Percentiles rank a stretch among this genome's conserved stretches.
Evolutionary conservation across 2,113 vertebrate genomes (phyloP).

Genomic region (Aix galericulata): DNA sequence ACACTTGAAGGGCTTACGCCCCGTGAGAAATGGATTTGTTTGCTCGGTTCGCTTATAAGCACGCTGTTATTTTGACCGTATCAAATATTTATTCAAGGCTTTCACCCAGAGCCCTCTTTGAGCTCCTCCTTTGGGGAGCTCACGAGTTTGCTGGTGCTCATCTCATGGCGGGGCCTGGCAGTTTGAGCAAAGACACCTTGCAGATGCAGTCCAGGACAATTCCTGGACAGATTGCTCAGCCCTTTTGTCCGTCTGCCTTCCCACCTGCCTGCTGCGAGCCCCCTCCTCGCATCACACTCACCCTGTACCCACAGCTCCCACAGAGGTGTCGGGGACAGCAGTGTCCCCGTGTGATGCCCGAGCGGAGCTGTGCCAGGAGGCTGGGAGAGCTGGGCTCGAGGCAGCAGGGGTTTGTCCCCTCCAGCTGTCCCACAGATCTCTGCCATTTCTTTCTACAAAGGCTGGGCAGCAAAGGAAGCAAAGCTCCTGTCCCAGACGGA

Average conservation of each 20-base stretch:
- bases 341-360: not conserved
- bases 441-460: not conserved
- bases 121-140: not conserved
- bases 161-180: not conserved
- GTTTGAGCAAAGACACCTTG: not conserved
- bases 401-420: not conserved
- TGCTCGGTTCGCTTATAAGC: not conserved
- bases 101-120: not conserved
- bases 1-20: not conserved
- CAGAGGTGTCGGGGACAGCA: accelerated
- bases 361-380: not conserved
- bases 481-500: not conserved
- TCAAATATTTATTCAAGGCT: not conserved
- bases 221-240: not conserved
- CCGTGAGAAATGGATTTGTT: not conserved
- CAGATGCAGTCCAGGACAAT: not conserved
- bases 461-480: not conserved
- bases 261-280: not conserved
- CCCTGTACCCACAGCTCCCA: accelerated
- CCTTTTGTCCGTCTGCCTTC: not conserved
- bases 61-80: accelerated
- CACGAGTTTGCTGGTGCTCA: not conserved
- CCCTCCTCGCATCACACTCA: not conserved
- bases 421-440: not conserved
- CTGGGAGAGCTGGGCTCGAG: not conserved